phyloP scores from a whole-genome alignment of 2,113 vertebrate species.

The Hemiscyllium ocellatum region DNA sequence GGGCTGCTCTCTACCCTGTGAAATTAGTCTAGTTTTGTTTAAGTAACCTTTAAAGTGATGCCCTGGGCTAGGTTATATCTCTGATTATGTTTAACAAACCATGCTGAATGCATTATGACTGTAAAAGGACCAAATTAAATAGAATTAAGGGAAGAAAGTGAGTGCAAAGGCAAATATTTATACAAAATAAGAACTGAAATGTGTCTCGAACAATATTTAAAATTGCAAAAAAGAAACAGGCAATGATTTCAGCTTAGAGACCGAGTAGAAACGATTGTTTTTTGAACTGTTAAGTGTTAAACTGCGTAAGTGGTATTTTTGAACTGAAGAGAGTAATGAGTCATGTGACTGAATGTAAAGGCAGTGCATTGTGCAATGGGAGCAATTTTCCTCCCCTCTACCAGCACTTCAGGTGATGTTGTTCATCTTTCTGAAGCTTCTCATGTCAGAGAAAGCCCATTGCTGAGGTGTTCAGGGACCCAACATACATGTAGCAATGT shows the following conservation, averaged over 20 bases:
- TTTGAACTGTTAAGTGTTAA: slow-evolving; percentile 69
- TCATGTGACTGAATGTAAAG: slow-evolving; percentile 64
- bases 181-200: background rate
- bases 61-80: slow-evolving; percentile 18
- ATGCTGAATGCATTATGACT: background rate
- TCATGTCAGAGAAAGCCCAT: slow-evolving; percentile 78
- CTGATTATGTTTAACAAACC: slow-evolving; percentile 11
- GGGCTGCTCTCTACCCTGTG: background rate
- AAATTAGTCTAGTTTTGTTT: background rate
- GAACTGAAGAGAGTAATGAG: slow-evolving; percentile 59
- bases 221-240: background rate
- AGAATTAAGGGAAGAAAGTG: background rate
- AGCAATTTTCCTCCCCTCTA: slow-evolving; percentile 93
- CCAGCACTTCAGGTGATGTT: slow-evolving; percentile 83
- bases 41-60: background rate
- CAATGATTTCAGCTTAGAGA: background rate
- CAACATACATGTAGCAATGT: slow-evolving; percentile 68
- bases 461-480: slow-evolving; percentile 74
- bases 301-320: slow-evolving; percentile 81
- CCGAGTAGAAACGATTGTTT: too few relatives aligned
- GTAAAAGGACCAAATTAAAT: background rate
- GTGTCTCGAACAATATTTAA: background rate
- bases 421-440: slow-evolving; percentile 83
- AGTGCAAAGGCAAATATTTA: too few relatives aligned
- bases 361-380: slow-evolving; percentile 73